phyloP scores from a whole-genome alignment of 2,113 vertebrate species.

The Camelus bactrianus region DNA sequence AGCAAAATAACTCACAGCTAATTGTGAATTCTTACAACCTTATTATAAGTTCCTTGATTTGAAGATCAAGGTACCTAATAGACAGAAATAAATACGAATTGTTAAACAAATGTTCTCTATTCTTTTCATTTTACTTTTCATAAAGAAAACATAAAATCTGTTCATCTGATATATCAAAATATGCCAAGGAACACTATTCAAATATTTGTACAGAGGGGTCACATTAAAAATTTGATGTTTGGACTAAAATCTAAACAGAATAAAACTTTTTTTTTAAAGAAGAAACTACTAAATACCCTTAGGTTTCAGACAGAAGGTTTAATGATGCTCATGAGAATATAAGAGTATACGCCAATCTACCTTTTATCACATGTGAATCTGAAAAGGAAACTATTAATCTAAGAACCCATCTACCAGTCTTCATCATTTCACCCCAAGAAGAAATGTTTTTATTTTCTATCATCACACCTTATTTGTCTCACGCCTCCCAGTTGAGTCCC shows the following conservation, averaged over 20 bases:
- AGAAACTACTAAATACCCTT: not conserved
- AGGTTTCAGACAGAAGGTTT: not conserved
- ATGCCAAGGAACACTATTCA: not conserved
- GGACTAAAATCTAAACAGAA: constrained; percentile 2
- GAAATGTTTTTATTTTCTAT: constrained; percentile 23
- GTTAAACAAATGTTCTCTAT: not conserved
- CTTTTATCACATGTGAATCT: not conserved
- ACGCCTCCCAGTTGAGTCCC: not conserved
- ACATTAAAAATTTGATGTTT: not conserved
- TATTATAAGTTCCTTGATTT: not conserved
- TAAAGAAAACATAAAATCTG: constrained; percentile 42
- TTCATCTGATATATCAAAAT: not conserved
- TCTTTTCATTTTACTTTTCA: constrained; percentile 33
- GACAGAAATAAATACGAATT: constrained; percentile 34
- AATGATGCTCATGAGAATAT: not conserved
- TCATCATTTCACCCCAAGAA: not conserved
- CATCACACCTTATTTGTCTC: not conserved
- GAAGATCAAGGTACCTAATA: not conserved
- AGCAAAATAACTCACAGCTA: not conserved
- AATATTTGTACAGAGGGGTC: not conserved
- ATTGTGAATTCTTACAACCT: not conserved
- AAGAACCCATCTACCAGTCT: not conserved
- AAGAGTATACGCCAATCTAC: not conserved
- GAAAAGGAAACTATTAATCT: not conserved
- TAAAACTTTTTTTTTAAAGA: not conserved